Evolutionary conservation across 2,888 invertebrate species (phyloP).

Genomic region (Ochropleura plecta): DNA sequence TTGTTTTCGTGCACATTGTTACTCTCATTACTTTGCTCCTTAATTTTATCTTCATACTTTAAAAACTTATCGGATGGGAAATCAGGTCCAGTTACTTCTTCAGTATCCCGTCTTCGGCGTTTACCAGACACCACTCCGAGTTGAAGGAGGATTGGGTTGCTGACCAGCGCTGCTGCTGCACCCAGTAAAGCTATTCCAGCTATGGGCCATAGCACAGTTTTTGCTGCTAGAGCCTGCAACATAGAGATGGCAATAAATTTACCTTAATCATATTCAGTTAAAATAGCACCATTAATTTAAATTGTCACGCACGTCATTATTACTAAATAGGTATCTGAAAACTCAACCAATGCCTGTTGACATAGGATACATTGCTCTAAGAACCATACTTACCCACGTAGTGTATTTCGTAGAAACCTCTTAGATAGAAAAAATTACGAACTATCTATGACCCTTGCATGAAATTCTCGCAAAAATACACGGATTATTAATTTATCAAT

Average conservation of each 20-base stretch:
- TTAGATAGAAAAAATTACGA: neutral
- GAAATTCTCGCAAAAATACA: neutral
- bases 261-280: neutral
- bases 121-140: slow-evolving; percentile 93
- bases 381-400: neutral
- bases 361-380: neutral
- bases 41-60: slow-evolving; percentile 57
- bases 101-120: slow-evolving; percentile 87
- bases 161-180: slow-evolving; percentile 94
- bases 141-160: slow-evolving; percentile 94
- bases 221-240: slow-evolving; percentile 91
- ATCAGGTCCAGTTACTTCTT: slow-evolving; percentile 71
- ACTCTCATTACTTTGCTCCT: slow-evolving; percentile 19
- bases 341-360: neutral
- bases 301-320: neutral
- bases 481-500: neutral
- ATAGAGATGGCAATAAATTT: neutral
- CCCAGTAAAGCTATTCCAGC: slow-evolving; percentile 95
- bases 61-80: slow-evolving; percentile 58
- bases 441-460: neutral
- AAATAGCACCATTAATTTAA: neutral
- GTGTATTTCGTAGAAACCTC: neutral
- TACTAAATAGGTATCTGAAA: too few relatives aligned
- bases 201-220: slow-evolving; percentile 92
- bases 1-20: slow-evolving; percentile 10